Evolutionary conservation across 2,113 vertebrate species (phyloP).

Genomic region (Patagioenas fasciata): DNA sequence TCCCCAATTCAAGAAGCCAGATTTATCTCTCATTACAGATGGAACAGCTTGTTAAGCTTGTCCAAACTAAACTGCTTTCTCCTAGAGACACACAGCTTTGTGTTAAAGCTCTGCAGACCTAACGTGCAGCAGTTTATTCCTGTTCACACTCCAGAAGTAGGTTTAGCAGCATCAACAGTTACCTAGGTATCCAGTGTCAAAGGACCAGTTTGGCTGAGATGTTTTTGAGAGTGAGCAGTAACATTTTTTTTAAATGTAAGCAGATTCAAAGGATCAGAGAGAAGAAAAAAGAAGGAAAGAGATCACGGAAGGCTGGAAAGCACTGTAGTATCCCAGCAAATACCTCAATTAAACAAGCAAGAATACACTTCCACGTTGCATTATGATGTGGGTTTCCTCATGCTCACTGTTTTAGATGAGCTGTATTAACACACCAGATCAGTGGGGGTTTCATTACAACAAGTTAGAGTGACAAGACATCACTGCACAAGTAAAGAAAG

Average conservation of each 20-base stretch:
- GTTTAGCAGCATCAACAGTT: neutral
- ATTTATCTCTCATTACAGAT: neutral
- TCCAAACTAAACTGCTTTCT: conserved; percentile 3
- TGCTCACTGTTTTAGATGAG: neutral
- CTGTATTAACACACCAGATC: neutral
- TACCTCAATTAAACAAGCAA: neutral
- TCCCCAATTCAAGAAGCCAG: neutral
- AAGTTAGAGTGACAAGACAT: neutral
- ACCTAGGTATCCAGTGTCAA: neutral
- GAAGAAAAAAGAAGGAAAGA: neutral
- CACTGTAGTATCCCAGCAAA: neutral
- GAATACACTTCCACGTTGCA: neutral
- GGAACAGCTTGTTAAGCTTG: neutral
- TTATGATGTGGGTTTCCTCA: fast-evolving
- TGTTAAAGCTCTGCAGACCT: neutral
- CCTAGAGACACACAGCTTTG: neutral
- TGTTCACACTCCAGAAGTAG: neutral
- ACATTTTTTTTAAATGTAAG: neutral
- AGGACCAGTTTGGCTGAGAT: neutral
- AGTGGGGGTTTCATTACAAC: neutral
- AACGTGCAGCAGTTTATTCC: neutral
- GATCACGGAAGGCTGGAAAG: neutral
- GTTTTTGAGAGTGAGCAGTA: neutral
- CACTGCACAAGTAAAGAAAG: neutral
- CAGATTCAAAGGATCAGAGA: neutral